These are phyloP conservation scores for Meloidogyne floridensis DNA, from an alignment of 1,140 invertebrate genomes.

Conservation along the genomic window DNA sequence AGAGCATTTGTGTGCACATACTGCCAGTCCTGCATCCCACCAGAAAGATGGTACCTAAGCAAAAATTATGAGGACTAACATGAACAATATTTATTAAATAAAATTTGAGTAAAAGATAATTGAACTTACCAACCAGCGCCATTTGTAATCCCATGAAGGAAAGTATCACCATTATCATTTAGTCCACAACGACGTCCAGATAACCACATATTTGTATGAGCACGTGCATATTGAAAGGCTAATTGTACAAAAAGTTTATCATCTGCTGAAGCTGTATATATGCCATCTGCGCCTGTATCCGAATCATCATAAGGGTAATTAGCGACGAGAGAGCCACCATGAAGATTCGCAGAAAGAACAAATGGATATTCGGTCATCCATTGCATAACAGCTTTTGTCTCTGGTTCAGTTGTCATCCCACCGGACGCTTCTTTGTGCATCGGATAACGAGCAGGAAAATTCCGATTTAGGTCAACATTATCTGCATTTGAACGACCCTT, in stretches of 20 bases:
- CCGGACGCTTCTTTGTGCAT: conserved; percentile 72
- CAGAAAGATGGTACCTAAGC: conserved; percentile 57
- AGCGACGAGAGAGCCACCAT: conserved; percentile 85
- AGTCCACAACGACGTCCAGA: conserved; percentile 59
- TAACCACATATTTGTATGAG: conserved; percentile 64
- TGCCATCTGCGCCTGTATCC: conserved; percentile 68
- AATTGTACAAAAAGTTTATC: conserved; percentile 81
- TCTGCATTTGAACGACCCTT: conserved; percentile 81
- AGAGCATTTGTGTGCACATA: conserved; percentile 88
- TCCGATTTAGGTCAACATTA: conserved; percentile 86
- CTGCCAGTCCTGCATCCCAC: conserved; percentile 98
- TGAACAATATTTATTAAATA: background rate
- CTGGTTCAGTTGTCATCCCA: conserved; percentile 73
- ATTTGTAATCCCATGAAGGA: conserved; percentile 77
- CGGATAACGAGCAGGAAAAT: conserved; percentile 89
- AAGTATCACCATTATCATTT: conserved; percentile 56
- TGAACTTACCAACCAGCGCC: conserved; percentile 76
- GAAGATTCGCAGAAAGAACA: conserved; percentile 92
- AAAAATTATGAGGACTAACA: no score
- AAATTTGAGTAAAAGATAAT: background rate
- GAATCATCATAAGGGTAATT: conserved; percentile 88
- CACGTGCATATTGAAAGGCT: conserved; percentile 77
- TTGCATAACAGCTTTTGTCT: conserved; percentile 85
- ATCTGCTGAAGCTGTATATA: conserved; percentile 74
- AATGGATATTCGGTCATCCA: conserved; percentile 86